These are phyloP conservation scores for Morphnarchus princeps DNA, from an alignment of 2,113 vertebrate species.

Conservation along the genomic window DNA sequence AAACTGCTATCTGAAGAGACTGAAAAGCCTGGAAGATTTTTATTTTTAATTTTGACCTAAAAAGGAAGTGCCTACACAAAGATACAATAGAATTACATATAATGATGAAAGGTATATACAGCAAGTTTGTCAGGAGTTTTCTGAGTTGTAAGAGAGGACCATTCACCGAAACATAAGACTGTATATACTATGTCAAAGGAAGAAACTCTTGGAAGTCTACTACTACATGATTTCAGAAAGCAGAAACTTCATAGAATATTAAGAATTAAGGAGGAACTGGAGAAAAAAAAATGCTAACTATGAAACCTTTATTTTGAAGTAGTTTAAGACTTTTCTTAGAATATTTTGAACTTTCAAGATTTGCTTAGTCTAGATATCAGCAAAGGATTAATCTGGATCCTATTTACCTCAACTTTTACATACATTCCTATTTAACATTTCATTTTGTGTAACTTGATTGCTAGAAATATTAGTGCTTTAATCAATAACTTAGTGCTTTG, in stretches of 20 bases:
- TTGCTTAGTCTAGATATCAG: not conserved
- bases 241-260: not conserved
- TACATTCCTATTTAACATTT: not conserved
- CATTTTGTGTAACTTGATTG: not conserved
- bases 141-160: not conserved
- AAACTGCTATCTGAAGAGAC: not conserved
- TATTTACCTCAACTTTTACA: not conserved
- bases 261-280: not conserved
- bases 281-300: not conserved
- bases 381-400: not conserved
- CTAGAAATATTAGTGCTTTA: not conserved
- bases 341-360: not conserved
- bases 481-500: not conserved
- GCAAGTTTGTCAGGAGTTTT: not conserved
- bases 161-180: not conserved
- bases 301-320: not conserved
- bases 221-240: not conserved
- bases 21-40: not conserved
- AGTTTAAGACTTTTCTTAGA: not conserved
- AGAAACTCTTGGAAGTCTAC: not conserved
- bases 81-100: not conserved
- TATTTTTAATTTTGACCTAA: not conserved
- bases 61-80: not conserved
- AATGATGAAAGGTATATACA: not conserved
- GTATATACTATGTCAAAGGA: not conserved